Percentiles rank a stretch among this genome's conserved stretches.
These are phyloP conservation scores for Holacanthus passer DNA, from an alignment of 2,113 vertebrate species.

Conservation along the genomic window DNA sequence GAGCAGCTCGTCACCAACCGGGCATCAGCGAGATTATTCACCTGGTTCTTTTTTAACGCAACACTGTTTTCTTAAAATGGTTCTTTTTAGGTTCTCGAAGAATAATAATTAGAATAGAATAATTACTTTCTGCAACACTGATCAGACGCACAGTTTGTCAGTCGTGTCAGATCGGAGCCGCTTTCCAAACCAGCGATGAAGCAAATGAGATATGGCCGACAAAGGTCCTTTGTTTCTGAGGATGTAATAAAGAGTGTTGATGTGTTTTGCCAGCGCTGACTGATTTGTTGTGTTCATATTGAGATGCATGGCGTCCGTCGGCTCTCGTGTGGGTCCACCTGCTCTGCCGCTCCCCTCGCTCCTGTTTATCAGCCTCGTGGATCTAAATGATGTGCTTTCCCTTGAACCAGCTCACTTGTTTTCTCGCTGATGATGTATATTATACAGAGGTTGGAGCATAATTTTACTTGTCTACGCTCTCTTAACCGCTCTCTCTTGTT, in stretches of 20 bases:
- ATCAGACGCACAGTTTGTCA: constrained; percentile 42
- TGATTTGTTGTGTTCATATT: constrained; percentile 1
- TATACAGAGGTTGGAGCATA: neutral
- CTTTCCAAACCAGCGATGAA: constrained; percentile 32
- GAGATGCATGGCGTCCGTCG: neutral
- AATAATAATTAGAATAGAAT: constrained; percentile 34
- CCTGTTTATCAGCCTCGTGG: neutral
- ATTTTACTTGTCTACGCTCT: neutral
- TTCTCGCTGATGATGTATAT: constrained; percentile 17
- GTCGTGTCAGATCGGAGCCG: constrained; percentile 11
- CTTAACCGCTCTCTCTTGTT: neutral
- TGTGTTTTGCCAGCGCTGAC: constrained; percentile 15
- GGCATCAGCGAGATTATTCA: neutral
- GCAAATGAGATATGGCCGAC: constrained; percentile 22
- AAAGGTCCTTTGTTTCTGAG: constrained; percentile 23
- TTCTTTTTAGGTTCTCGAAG: neutral
- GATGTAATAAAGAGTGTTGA: constrained; percentile 39
- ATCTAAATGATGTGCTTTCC: constrained; percentile 11
- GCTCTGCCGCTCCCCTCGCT: neutral
- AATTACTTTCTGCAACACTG: constrained; percentile 39
- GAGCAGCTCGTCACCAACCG: neutral
- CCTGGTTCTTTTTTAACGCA: neutral
- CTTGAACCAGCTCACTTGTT: constrained; percentile 12
- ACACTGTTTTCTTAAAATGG: neutral
- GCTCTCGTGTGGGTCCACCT: neutral